Evolutionary conservation across 2,888 invertebrate genomes (phyloP), one percentile per base, ranked within the genome.

Genomic region (Scaptomyza cyrtandrae): DNA sequence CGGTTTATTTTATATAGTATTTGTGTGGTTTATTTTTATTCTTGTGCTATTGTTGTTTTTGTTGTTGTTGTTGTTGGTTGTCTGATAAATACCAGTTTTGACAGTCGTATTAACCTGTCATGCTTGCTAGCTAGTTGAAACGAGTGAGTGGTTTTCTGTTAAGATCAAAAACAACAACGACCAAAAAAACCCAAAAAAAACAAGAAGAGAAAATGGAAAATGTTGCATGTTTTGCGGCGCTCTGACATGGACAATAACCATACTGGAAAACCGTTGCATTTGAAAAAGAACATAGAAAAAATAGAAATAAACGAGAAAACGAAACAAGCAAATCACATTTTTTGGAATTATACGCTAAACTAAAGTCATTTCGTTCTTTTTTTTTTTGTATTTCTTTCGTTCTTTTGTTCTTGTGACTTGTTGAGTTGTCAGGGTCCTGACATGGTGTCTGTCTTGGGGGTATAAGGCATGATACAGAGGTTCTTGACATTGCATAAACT

Each of bases 41-140:
- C 5, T 24, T 29, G 6, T 52, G 33, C 24, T 24, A 24, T 24
- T 24, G 43, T 39, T 57, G 43, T 37, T 31, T 2, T 16, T 33
- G 43, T 45, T n/a, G n/a, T n/a, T n/a, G n/a, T 24, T 24, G 43
- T 39, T 69, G 74, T 62, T 65, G 52, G 63, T 48, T 73, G 60
- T 56, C 70, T 80, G 80, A 78, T 80, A 81, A 81, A 81, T 83
- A 78, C 78, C 71, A 71, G 53, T 83, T 80, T 83, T 84, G 84
- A 80, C 81, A 81, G 81, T 78, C 81, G 80, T 80, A 81, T 81
- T 83, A 84, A 80, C 75, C 78, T 81, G 81, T 81, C 81, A 81
- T 64, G 80, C 71, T 70, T 58, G 62, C 14, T 16, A 10, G 39
- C 39, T 75, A 41, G 67, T 39, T 70, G 55, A 24, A 31, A 39